These are phyloP conservation scores for Cancer borealis DNA, from an alignment of 2,888 invertebrate species.

Conservation along the genomic window DNA sequence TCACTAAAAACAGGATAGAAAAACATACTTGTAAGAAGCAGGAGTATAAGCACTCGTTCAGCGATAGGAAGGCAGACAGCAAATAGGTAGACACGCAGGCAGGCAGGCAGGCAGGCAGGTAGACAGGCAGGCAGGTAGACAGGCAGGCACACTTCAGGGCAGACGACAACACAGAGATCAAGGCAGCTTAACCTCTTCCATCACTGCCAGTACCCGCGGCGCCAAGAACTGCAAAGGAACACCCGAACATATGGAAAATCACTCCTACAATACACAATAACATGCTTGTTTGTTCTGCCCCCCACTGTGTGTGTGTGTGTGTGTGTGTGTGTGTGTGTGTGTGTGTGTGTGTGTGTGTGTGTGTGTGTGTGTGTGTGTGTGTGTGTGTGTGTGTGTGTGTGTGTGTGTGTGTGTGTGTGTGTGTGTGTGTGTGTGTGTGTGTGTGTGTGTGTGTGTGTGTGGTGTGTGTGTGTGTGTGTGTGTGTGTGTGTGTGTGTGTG, in stretches of 20 bases:
- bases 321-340: constrained; percentile 28
- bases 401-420: constrained; percentile 1
- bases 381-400: no score
- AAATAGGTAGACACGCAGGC: no score
- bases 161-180: constrained; percentile 6
- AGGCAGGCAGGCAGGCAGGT: no score
- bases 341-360: background rate
- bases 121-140: no score
- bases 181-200: background rate
- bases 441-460: no score
- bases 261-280: constrained; percentile 8
- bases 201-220: constrained; percentile 21
- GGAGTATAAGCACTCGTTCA: background rate
- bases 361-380: no score
- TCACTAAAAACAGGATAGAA: background rate
- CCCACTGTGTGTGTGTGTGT: background rate
- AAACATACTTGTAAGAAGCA: constrained; percentile 17
- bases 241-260: background rate
- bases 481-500: background rate
- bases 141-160: background rate
- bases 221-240: constrained; percentile 1
- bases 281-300: background rate
- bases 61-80: background rate
- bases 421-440: no score
- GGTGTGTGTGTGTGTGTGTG: no score